Conservation (phyloP, 1,140 invertebrate species). For the Sinonovacula constricta region DNA sequence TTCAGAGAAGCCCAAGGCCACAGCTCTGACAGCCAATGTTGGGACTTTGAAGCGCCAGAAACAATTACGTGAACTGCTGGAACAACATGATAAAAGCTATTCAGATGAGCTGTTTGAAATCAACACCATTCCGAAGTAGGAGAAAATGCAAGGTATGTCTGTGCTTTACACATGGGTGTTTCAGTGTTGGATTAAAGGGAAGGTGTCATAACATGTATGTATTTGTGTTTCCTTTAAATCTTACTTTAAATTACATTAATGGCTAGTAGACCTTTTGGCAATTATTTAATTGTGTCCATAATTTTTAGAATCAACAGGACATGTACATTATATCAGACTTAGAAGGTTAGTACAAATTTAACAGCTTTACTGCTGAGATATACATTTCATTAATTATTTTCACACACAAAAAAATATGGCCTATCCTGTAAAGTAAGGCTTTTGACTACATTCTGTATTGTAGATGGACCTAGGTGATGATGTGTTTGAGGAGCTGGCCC, state of each 20-base stretch:
- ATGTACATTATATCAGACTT: not conserved
- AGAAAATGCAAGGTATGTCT: slow-evolving; percentile 38
- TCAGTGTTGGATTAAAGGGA: too few relatives aligned
- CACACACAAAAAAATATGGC: not conserved
- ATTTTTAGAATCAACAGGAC: not conserved
- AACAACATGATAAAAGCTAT: slow-evolving; percentile 46
- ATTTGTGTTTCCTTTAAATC: too few relatives aligned
- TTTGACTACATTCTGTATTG: not conserved
- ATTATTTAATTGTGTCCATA: not conserved
- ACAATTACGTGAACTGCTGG: slow-evolving; percentile 35
- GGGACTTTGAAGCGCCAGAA: slow-evolving; percentile 52
- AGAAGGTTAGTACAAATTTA: not conserved
- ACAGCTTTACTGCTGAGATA: not conserved
- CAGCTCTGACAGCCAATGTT: slow-evolving; percentile 37
- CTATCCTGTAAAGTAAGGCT: not conserved
- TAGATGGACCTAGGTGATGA: slow-evolving; percentile 16
- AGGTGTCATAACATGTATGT: too few relatives aligned
- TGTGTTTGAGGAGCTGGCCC: slow-evolving; percentile 29
- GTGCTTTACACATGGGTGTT: too few relatives aligned
- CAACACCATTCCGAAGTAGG: slow-evolving; percentile 39
- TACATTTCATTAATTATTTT: not conserved
- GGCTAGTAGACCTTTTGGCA: too few relatives aligned
- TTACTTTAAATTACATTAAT: too few relatives aligned
- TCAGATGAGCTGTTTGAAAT: slow-evolving; percentile 49
- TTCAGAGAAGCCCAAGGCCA: slow-evolving; percentile 27